Conservation (phyloP, 2,113 vertebrate genomes). For the Tupaia tana region DNA sequence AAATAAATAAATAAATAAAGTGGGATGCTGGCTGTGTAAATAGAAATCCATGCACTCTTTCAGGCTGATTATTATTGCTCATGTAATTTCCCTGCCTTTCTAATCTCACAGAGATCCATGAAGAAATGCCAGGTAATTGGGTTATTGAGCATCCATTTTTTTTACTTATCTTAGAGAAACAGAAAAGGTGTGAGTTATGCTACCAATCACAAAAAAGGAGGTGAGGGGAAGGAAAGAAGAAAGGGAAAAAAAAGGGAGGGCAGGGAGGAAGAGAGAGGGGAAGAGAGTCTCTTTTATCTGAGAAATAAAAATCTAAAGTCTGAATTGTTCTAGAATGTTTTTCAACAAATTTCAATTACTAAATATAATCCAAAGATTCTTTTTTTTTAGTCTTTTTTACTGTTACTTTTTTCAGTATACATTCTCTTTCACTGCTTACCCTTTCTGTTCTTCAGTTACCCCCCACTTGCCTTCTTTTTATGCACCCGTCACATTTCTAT, state of each 20-base stretch:
- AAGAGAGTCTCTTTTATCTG: background rate
- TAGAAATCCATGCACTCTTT: constrained; percentile 9
- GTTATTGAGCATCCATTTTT: background rate
- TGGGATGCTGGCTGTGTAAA: background rate
- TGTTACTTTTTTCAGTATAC: background rate
- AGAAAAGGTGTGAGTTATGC: background rate
- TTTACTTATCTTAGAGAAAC: constrained; percentile 14
- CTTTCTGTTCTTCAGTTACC: background rate
- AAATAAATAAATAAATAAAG: background rate
- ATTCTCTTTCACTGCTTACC: background rate
- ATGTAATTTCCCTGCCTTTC: background rate
- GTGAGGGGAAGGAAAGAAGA: too few species aligned
- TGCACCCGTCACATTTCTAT: background rate
- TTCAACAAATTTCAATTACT: constrained; percentile 14
- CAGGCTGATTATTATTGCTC: background rate
- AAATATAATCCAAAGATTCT: background rate
- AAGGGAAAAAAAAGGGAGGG: too few species aligned
- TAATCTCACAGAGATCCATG: background rate
- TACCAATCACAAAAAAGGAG: background rate
- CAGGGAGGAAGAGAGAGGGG: too few species aligned
- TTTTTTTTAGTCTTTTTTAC: background rate
- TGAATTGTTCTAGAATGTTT: background rate
- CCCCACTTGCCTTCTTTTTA: background rate
- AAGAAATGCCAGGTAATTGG: background rate
- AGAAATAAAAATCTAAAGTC: constrained; percentile 26